Percentiles rank a stretch among this genome's conserved stretches.
Conservation (phyloP, 2,888 invertebrate genomes). For the Catocala sponsa region DNA sequence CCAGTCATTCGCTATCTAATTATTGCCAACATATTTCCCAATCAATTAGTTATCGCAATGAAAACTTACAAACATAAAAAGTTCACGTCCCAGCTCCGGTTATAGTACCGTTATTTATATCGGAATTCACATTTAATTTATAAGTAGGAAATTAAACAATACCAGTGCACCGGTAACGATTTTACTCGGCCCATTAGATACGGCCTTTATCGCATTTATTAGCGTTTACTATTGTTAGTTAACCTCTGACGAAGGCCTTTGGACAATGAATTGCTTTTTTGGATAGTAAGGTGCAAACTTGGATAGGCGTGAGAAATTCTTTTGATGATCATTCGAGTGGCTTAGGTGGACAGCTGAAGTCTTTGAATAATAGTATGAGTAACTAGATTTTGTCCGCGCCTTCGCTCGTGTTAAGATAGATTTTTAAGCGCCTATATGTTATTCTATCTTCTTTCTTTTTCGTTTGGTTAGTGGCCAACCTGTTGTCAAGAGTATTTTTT, state of each 20-base stretch:
- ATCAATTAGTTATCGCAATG: no score
- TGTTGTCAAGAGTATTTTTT: no score
- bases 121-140: neutral
- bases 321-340: no score
- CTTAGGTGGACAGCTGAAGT: no score
- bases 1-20: no score
- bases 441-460: no score
- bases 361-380: no score
- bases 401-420: no score
- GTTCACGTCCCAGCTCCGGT: neutral
- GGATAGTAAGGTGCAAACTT: neutral
- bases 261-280: slow-evolving; percentile 9
- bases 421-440: no score
- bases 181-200: slow-evolving; percentile 7
- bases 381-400: no score
- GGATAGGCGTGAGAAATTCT: neutral
- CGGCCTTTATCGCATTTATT: slow-evolving; percentile 26
- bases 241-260: slow-evolving; percentile 22
- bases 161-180: neutral
- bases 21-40: no score
- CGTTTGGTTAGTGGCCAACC: no score
- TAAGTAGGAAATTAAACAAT: slow-evolving; percentile 4
- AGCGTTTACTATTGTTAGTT: slow-evolving; percentile 21
- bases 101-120: neutral
- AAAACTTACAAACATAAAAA: neutral